These are phyloP conservation scores for Paradisaea rubra DNA, from an alignment of 2,113 vertebrate species.

Conservation along the genomic window DNA sequence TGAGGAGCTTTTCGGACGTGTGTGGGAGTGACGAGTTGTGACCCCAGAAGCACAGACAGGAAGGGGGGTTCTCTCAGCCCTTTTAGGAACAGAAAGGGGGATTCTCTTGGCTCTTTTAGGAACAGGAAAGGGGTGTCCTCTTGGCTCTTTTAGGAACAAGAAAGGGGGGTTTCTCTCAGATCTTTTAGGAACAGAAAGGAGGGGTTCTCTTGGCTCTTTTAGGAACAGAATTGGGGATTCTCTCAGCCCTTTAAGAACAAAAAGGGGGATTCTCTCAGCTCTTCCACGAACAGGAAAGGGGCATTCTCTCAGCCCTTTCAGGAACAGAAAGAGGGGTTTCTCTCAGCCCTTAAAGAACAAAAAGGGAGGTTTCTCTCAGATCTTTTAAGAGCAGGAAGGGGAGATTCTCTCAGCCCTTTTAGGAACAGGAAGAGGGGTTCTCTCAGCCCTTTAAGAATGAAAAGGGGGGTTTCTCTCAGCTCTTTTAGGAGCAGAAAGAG, in stretches of 20 bases:
- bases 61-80: background rate
- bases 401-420: background rate
- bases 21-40: background rate
- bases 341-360: background rate
- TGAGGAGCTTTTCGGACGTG: background rate
- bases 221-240: background rate
- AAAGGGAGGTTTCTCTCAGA: background rate
- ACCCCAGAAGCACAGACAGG: background rate
- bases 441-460: background rate
- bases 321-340: background rate
- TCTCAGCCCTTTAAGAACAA: background rate
- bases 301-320: accelerated
- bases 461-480: background rate
- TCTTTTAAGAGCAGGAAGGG: background rate
- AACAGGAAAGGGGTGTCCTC: background rate
- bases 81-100: too few species aligned
- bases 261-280: background rate
- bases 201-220: background rate
- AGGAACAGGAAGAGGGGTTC: background rate
- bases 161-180: background rate
- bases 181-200: background rate
- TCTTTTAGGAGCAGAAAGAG: background rate
- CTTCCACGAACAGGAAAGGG: background rate
- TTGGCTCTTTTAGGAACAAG: background rate
- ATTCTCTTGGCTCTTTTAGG: background rate